phyloP scores from a whole-genome alignment of 2,888 invertebrate genomes.

The Hanleya hanleyi region DNA sequence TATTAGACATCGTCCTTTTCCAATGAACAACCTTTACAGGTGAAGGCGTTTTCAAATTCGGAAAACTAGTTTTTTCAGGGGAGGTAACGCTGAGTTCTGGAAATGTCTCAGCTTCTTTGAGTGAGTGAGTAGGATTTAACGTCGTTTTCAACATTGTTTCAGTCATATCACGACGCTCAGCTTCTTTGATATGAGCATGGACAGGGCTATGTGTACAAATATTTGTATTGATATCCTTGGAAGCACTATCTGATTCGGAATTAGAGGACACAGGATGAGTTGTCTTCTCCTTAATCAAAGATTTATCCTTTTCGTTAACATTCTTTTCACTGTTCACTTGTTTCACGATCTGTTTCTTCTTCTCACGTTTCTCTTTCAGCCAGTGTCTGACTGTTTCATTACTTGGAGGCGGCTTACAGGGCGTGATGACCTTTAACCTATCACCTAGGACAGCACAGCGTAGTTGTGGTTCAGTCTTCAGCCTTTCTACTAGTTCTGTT shows the following conservation, averaged over 20 bases:
- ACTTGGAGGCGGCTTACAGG: constrained; percentile 52
- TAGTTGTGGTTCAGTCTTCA: constrained; percentile 50
- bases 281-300: too few relatives aligned
- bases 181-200: neutral
- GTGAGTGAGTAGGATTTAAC: too few relatives aligned
- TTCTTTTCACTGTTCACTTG: neutral
- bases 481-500: constrained; percentile 39
- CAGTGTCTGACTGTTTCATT: constrained; percentile 41
- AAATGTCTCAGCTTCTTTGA: too few relatives aligned
- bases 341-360: neutral
- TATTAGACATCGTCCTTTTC: constrained; percentile 13
- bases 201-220: neutral
- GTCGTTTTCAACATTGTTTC: neutral
- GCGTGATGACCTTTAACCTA: constrained; percentile 49
- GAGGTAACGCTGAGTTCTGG: neutral
- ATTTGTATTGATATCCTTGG: neutral
- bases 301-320: neutral
- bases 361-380: constrained; percentile 33
- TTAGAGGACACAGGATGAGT: too few relatives aligned
- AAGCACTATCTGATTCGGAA: neutral
- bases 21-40: constrained; percentile 9
- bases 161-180: too few relatives aligned
- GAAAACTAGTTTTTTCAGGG: too few relatives aligned
- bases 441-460: constrained; percentile 52
- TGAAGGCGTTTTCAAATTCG: neutral